Evolutionary conservation across 92 coral and sea anemone genomes (phyloP), one percentile per base, ranked within the genome.

Genomic region (Isaurus tuberculatus): DNA sequence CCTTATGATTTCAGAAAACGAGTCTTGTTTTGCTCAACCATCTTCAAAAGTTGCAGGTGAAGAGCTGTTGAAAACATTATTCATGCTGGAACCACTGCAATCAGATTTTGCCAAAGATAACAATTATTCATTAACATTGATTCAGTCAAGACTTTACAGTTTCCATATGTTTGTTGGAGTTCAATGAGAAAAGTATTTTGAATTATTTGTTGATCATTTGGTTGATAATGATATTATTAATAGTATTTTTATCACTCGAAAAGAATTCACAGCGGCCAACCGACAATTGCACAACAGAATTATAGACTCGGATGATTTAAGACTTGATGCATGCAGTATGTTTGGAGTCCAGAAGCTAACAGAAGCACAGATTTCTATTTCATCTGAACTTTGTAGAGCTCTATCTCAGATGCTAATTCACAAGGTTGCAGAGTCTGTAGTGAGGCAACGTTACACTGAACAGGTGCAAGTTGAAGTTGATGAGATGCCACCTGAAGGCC

Each of bases 401-500:
- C 44, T 57, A 13, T 85, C 34, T 42, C 22, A 8, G 15, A 31
- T 34, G 20, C 78, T 85, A 34, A 74, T 85, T 33, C 88, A 74
- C 53, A 22, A 26, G 22, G 36, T 74, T 9, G 44, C 88, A 33
- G 37, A 11, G n/a, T 46, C 55, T 25, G 16, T 75, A 17, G 46
- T 7, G 33, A 23, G 15, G 20, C 40, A 6, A 43, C 88, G 44
- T 16, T 2, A 42, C 27, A 75, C 40, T 36, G 77, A 85, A n/a
- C 9, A n/a, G 28, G 15, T 73, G 26, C 9, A 32, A 15, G 30
- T 72, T 11, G 43, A 57, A 26, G 69, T 85, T 8, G 23, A 57
- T 1, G 72, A 80, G 1, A 86, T 86, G 86, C 82, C 90, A 15
- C 0, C 16, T 1, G 90, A 79, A 71, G 86, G 86, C 28, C 75